Evolutionary conservation across 2,113 vertebrate genomes (phyloP).

Genomic region (Python bivittatus): DNA sequence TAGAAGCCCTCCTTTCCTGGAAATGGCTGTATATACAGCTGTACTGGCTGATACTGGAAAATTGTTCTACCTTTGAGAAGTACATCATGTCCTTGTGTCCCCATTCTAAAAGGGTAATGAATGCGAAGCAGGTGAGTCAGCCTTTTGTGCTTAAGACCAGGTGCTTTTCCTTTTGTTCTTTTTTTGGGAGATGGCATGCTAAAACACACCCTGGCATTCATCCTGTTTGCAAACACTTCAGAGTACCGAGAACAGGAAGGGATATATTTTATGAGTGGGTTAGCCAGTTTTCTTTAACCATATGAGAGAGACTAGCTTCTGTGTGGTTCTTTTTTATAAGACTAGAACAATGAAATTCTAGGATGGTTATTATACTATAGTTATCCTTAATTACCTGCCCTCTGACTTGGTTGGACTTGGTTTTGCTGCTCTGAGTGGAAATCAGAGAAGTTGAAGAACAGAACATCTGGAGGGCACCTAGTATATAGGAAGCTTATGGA

Average conservation of each 20-base stretch:
- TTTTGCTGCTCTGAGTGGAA: not conserved
- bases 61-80: constrained; percentile 40
- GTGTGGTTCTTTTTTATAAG: constrained; percentile 49
- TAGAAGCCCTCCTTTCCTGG: constrained; percentile 39
- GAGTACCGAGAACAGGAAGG: constrained; percentile 8
- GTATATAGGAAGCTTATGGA: constrained; percentile 9
- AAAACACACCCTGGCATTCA: constrained; percentile 54
- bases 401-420: not conserved
- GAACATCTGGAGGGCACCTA: not conserved
- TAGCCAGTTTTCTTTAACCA: constrained; percentile 39
- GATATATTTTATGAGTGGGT: constrained; percentile 33
- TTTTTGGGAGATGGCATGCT: constrained; percentile 62
- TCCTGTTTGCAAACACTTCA: constrained; percentile 42
- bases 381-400: not conserved
- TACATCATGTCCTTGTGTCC: constrained; percentile 49
- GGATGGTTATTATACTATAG: constrained; percentile 38
- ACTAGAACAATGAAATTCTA: constrained; percentile 38
- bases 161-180: constrained; percentile 54
- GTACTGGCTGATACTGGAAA: constrained; percentile 53
- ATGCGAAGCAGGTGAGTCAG: constrained; percentile 69
- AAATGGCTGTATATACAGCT: constrained; percentile 53
- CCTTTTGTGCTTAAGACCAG: constrained; percentile 69
- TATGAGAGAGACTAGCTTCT: constrained; percentile 35
- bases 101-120: constrained; percentile 58
- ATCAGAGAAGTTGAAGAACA: not conserved